Evolutionary conservation across 1,140 invertebrate species (phyloP).

Genomic region (Orius insidiosus): DNA sequence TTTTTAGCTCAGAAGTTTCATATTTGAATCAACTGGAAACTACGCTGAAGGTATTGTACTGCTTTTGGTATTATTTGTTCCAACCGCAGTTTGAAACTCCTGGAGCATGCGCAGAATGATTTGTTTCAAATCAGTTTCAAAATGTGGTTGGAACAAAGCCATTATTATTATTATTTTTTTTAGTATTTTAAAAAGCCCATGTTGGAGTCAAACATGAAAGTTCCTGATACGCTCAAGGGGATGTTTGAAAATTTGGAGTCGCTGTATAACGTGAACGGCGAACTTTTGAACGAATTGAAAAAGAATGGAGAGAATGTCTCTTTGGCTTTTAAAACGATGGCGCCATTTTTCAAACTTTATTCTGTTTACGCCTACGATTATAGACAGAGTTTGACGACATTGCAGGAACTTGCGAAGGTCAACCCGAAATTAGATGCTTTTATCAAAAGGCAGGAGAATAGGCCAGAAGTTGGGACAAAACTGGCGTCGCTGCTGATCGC

Average conservation of each 20-base stretch:
- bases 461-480: constrained; percentile 50
- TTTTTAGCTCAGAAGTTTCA: constrained; percentile 49
- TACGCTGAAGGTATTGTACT: constrained; percentile 35
- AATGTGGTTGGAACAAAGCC: too few species aligned
- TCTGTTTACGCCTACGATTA: constrained; percentile 62
- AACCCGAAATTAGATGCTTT: constrained; percentile 40
- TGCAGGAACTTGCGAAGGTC: constrained; percentile 27
- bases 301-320: constrained; percentile 40
- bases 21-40: constrained; percentile 50
- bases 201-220: constrained; percentile 36
- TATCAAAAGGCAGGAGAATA: constrained; percentile 42
- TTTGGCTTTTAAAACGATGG: constrained; percentile 46
- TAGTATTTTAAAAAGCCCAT: constrained; percentile 50
- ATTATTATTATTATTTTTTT: too few species aligned
- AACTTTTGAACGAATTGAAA: constrained; percentile 43
- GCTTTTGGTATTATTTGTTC: constrained; percentile 15
- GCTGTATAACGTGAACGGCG: constrained; percentile 51
- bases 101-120: too few species aligned
- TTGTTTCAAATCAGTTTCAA: too few species aligned
- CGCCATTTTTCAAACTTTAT: constrained; percentile 61
- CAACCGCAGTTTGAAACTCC: too few species aligned
- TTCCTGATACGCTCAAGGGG: constrained; percentile 33
- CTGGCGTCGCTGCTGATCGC: constrained; percentile 51
- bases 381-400: constrained; percentile 28
- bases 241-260: constrained; percentile 54